Base-by-base conservation (phyloP, 2,888 invertebrate species). In the Altica lythri region DNA sequence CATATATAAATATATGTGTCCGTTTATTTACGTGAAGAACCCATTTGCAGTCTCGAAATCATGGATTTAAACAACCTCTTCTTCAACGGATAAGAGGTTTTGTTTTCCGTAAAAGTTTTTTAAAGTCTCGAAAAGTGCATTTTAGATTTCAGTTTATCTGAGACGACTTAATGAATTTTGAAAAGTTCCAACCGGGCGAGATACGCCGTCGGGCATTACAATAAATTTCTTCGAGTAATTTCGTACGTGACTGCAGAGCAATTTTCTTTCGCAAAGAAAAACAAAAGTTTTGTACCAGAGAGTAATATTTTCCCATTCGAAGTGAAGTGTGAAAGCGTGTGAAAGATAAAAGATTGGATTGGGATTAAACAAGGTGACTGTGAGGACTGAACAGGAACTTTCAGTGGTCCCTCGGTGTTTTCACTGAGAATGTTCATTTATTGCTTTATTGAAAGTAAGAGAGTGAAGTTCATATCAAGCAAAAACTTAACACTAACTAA, bases 321-420 rank as follows among this genome's bases (percentile, higher is more conserved):
- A 63, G 71, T 65, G 72, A 74, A 75, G 75, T 74, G 75, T 74
- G 73, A 74, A 75, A 75, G 71, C 75, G 75, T 75, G 75, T 74
- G 73, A 68, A 65, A 73, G 75, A 72, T 76, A 76, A 77, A 76
- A 76, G 76, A 76, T 77, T 77, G 76, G 75, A 74, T 75, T 75
- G 76, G 76, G 76, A 77, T 76, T 76, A 75, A 74, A 73, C 70
- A 74, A 73, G 71, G 74, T 71, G 72, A 66, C 65, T 60, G 61
- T n/a, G n/a, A n/a, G n/a, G n/a, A n/a, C n/a, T n/a, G n/a, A n/a
- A n/a, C 57, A 63, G 62, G 57, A 61, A 40, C 61, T 62, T 53
- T 57, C 45, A 68, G 60, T 61, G 56, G 61, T 67, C 68, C 68
- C 68, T 58, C 42, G 68, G 52, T 45, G 64, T 65, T 68, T 64